Base-by-base conservation (phyloP, 2,888 invertebrate species). In the Ceriagrion tenellum region DNA sequence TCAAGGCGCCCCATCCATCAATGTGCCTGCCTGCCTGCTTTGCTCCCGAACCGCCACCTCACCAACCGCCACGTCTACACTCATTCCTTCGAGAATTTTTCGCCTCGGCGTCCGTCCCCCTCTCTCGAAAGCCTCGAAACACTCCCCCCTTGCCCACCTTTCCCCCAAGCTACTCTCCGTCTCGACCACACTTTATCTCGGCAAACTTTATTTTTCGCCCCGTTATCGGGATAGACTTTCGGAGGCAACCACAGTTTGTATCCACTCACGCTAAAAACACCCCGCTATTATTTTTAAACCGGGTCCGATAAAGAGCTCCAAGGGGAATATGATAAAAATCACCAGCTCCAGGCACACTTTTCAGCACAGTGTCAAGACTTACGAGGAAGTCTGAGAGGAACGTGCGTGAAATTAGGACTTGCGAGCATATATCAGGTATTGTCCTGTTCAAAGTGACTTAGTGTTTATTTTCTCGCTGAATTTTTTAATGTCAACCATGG, bases 1-100 rank as follows among this genome's bases (percentile, higher is more conserved):
- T 89, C 89, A 89, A 55, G 55, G 13, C 55, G 26, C 55, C 89
- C n/a, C 89, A 89, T 89, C 89, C 89, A 89, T 89, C 89, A 89
- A 89, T n/a, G 23, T 20, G 13, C 55, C 89, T n/a, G 0, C 55
- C n/a, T n/a, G n/a, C 12, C 55, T 47, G 20, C 88, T 69, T 69
- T 26, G 59, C 59, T 59, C 59, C 59, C 16, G 59, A 59, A 59
- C 26, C 69, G n/a, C n/a, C 69, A 23, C n/a, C 69, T 69, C 69
- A 26, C 40, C 40, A 30, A n/a, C 88, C 18, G 16, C 55, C 89
- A 55, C 47, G 47, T n/a, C 89, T 47, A n/a, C 88, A 40, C 40
- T 23, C 26, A 55, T 55, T 55, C 89, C 55, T 89, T 55, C 6
- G 55, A 47, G 89, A 89, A 47, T 89, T 55, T 55, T 55, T 89